Percentiles rank a stretch among this genome's conserved stretches.
phyloP scores from a whole-genome alignment of 2,797 vertebrate genomes.

The Mormyrops attenuatus region DNA sequence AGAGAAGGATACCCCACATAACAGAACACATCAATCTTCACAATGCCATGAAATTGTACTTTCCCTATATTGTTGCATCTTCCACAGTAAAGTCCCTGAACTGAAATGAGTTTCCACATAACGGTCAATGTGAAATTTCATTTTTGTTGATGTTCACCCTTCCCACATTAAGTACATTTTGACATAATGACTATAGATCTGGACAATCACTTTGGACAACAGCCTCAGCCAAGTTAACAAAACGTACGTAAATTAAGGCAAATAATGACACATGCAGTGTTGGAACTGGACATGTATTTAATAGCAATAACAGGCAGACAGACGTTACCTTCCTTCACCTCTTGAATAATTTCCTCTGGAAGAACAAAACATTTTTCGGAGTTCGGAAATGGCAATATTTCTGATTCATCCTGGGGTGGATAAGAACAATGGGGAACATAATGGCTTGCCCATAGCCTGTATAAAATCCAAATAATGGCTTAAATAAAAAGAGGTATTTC shows the following conservation, averaged over 20 bases:
- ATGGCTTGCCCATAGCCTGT: neutral
- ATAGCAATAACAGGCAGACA: neutral
- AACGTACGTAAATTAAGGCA: neutral
- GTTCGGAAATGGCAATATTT: conserved; percentile 93
- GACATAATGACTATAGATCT: neutral
- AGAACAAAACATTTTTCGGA: conserved; percentile 89
- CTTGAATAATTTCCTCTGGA: conserved; percentile 93
- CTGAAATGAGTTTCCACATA: neutral
- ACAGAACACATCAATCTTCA: neutral
- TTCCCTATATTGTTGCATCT: neutral
- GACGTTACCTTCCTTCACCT: conserved; percentile 86
- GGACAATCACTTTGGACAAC: neutral
- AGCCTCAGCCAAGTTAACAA: neutral
- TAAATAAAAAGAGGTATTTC: neutral
- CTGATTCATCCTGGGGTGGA: conserved; percentile 80
- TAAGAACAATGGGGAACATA: neutral
- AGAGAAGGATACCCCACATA: neutral
- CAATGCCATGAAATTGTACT: neutral
- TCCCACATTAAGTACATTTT: neutral
- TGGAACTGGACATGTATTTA: neutral
- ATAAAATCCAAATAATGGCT: neutral
- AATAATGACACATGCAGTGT: neutral
- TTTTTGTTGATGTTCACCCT: neutral
- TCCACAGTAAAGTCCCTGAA: neutral
- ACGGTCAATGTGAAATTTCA: neutral